A percentile compares a stretch with the other conserved stretches of the same genome.
Conservation (phyloP, 2,888 invertebrate genomes). For the Noctua pronuba region DNA sequence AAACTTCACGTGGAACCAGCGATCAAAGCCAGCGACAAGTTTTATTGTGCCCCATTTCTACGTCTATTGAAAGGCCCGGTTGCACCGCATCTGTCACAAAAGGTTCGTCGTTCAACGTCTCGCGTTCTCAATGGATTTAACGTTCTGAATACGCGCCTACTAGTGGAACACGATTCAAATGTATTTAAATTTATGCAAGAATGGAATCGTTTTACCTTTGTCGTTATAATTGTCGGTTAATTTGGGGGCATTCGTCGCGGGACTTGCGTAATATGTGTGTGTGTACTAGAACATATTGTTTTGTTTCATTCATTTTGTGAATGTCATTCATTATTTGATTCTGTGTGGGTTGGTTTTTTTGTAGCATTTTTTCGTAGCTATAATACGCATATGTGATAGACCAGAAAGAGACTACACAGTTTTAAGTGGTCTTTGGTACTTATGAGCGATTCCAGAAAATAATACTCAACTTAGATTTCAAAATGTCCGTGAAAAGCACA, state of each 20-base stretch:
- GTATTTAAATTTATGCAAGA: constrained; percentile 59
- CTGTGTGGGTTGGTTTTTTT: background rate
- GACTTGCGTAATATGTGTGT: constrained; percentile 13
- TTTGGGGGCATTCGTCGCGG: constrained; percentile 46
- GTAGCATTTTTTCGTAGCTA: too few species aligned
- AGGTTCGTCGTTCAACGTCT: constrained; percentile 57
- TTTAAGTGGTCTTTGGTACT: background rate
- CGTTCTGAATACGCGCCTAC: constrained; percentile 50
- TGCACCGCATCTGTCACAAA: constrained; percentile 76
- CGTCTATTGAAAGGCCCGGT: constrained; percentile 66
- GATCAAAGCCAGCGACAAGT: constrained; percentile 49
- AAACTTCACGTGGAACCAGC: constrained; percentile 24
- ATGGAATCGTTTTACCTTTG: constrained; percentile 52
- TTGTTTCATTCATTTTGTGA: constrained; percentile 32
- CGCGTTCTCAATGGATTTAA: constrained; percentile 53
- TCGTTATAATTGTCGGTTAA: constrained; percentile 59
- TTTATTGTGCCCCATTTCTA: constrained; percentile 69
- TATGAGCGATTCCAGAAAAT: too few species aligned
- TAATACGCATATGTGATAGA: background rate
- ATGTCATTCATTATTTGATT: constrained; percentile 17
- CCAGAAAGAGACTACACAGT: background rate
- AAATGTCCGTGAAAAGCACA: too few species aligned
- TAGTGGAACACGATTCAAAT: constrained; percentile 49
- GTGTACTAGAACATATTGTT: constrained; percentile 14
- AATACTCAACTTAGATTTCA: too few species aligned